These are phyloP conservation scores for Brachyhypopomus gauderio DNA, from an alignment of 2,113 vertebrate species.

Conservation along the genomic window DNA sequence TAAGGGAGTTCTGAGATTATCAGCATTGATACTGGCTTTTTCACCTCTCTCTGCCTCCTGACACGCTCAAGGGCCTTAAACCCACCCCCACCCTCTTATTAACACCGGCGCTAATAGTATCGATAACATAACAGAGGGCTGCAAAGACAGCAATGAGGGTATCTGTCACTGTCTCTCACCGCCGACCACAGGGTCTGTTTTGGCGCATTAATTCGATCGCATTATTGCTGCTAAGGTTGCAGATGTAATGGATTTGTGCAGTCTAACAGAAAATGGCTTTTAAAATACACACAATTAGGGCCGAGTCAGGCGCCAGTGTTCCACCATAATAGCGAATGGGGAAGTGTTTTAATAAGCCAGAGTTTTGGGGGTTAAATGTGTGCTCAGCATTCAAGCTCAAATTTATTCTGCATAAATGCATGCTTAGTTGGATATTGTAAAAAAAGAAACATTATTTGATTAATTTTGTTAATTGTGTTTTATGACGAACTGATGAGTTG, in stretches of 20 bases:
- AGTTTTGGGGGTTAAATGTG: conserved; percentile 72
- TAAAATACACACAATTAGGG: conserved; percentile 93
- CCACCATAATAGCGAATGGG: conserved; percentile 83
- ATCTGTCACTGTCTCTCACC: conserved; percentile 92
- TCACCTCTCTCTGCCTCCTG: conserved; percentile 48
- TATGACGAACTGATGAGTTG: conserved; percentile 24
- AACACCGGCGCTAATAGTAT: conserved; percentile 66
- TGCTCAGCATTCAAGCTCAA: conserved; percentile 69
- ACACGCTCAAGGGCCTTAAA: conserved; percentile 55
- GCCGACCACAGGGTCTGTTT: conserved; percentile 70
- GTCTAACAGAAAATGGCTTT: conserved; percentile 99
- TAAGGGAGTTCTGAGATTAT: conserved; percentile 66
- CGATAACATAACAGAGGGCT: conserved; percentile 60
- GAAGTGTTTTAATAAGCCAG: conserved; percentile 82
- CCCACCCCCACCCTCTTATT: conserved; percentile 45
- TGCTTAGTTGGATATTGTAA: conserved; percentile 71
- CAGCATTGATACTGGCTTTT: conserved; percentile 61
- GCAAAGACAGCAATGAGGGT: conserved; percentile 82
- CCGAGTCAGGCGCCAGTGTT: conserved; percentile 81
- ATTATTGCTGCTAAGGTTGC: conserved; percentile 86
- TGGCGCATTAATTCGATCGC: conserved; percentile 91
- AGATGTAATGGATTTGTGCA: conserved; percentile 99
- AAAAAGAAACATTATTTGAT: conserved; percentile 66
- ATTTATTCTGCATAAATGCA: conserved; percentile 68
- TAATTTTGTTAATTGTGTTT: conserved; percentile 69